Conservation (phyloP, 2,797 vertebrate genomes). For the Labeo calbasu region DNA sequence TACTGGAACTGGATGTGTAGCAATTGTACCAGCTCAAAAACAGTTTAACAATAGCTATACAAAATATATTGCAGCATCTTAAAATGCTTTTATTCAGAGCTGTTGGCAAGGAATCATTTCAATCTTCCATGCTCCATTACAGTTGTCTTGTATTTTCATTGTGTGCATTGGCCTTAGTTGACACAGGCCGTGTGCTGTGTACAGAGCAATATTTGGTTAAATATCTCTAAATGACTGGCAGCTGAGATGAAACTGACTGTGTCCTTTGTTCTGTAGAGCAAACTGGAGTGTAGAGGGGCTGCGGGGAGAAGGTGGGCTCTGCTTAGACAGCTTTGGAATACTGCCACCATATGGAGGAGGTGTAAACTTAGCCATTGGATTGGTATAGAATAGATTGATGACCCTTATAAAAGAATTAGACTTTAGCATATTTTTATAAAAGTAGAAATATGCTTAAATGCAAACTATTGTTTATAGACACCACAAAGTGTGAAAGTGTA, state of each 20-base stretch:
- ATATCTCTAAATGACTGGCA: constrained; percentile 41
- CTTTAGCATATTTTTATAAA: background rate
- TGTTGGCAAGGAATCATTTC: background rate
- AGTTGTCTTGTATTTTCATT: constrained; percentile 17
- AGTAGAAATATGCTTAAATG: background rate
- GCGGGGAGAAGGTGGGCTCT: constrained; percentile 4
- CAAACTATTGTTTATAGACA: background rate
- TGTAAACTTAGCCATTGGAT: constrained; percentile 66
- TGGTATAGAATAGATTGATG: background rate
- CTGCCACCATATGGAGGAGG: constrained; percentile 82
- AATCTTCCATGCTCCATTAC: background rate
- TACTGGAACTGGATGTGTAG: background rate
- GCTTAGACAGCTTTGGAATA: constrained; percentile 74
- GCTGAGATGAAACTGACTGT: constrained; percentile 42
- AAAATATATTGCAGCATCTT: background rate
- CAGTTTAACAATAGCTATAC: background rate
- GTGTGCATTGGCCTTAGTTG: constrained; percentile 18
- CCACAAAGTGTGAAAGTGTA: background rate
- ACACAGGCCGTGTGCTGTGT: constrained; percentile 32
- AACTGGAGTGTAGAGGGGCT: constrained; percentile 12
- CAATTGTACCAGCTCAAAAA: too few species aligned
- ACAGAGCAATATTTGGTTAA: constrained; percentile 26
- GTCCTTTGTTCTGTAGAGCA: constrained; percentile 51
- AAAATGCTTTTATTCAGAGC: background rate
- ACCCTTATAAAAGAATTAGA: background rate